Base-by-base conservation (phyloP, 2,888 invertebrate species). In the Sarcophaga carnaria region DNA sequence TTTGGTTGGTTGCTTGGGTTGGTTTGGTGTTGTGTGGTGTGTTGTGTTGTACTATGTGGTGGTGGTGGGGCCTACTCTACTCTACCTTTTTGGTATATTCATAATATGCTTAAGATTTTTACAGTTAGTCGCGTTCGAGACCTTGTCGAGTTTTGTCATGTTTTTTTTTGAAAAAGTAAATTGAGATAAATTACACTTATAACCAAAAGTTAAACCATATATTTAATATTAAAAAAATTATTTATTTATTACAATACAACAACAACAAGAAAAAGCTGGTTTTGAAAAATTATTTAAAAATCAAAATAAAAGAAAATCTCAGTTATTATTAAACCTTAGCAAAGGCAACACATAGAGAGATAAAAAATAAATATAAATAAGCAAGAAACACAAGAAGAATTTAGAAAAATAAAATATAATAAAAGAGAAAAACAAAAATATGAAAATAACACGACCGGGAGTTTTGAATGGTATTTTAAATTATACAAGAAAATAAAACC, bases 71-170 rank as follows among this genome's bases (percentile, higher is more conserved):
- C 79, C 79, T 91, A 37, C 37, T 37, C 37, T 37, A 37, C 37
- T 37, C 37, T 37, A 89, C 90, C 90, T 91, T 90, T 92, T 89
- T 88, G 91, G 92, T 93, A 93, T 93, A 93, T 90, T 93, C 93
- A 91, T 92, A 92, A 91, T 91, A 91, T 92, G 92, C 92, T 91
- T 89, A 90, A 90, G 91, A 92, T 90, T 92, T 92, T 93, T 93
- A 93, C 93, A 93, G 93, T 93, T 93, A 93, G 93, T 93, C 93
- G 93, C 93, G 91, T 93, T 93, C 92, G 92, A 93, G 93, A 93
- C 93, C 93, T 93, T 93, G 93, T 92, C 92, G 92, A 93, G 93
- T 92, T 93, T 93, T 93, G 93, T 93, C 92, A 93, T 93, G 91
- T 93, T 92, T 90, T 45, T 45, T 72, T 27, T 72, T 75, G 62